Evolutionary conservation across 2,113 vertebrate species (phyloP).

Genomic region (Hippopotamus amphibius): DNA sequence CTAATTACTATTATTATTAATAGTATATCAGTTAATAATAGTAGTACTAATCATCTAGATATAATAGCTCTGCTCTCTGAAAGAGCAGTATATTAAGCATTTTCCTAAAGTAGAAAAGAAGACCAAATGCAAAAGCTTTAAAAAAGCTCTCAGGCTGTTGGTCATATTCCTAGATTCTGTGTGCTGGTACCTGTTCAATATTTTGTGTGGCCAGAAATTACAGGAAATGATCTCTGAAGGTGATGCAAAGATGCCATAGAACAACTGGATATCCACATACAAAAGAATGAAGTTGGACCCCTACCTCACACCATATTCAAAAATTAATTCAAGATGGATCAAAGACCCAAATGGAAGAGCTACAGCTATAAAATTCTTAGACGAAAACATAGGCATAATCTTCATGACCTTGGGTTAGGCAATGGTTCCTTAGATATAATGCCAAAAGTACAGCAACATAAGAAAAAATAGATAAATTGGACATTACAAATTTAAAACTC

Average conservation of each 20-base stretch:
- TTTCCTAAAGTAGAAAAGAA: not conserved
- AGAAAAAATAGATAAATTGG: not conserved
- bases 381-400: not conserved
- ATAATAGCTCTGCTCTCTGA: not conserved
- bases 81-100: slow-evolving; percentile 3
- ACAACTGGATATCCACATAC: not conserved
- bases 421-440: not conserved
- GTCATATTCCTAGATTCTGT: not conserved
- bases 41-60: not conserved
- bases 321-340: not conserved
- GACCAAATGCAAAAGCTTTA: not conserved
- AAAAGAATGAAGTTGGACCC: not conserved
- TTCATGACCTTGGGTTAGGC: not conserved
- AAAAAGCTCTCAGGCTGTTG: not conserved
- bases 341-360: not conserved
- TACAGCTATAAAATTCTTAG: not conserved
- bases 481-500: slow-evolving; percentile 9
- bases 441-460: not conserved
- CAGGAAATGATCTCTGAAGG: not conserved
- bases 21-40: not conserved
- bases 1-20: not conserved
- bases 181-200: not conserved
- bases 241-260: not conserved
- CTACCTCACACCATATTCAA: not conserved
- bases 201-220: not conserved